phyloP scores from a whole-genome alignment of 2,888 invertebrate species.

The Tanaodytes sp. region DNA sequence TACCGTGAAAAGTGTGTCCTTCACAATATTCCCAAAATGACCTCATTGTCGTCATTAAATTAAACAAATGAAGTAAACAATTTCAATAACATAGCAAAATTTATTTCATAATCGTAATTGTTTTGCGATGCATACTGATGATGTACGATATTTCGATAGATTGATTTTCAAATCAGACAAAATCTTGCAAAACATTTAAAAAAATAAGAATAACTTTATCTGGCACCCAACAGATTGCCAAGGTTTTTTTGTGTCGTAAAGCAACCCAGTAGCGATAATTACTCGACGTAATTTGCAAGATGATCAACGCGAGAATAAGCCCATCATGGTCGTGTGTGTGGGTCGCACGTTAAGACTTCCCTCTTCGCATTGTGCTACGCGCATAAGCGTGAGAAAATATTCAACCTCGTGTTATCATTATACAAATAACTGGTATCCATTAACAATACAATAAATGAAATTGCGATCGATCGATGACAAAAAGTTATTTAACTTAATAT shows the following conservation, averaged over 20 bases:
- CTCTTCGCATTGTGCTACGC: constrained; percentile 39
- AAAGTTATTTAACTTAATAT: constrained; percentile 10
- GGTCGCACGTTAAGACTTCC: constrained; percentile 50
- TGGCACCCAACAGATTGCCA: background rate
- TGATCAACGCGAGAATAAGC: constrained; percentile 39
- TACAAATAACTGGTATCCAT: constrained; percentile 41
- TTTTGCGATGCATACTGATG: too few species aligned
- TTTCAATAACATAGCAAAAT: too few species aligned
- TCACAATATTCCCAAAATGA: too few species aligned
- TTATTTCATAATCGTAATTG: too few species aligned
- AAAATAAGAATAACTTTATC: too few species aligned
- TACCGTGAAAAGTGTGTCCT: too few species aligned
- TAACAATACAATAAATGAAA: constrained; percentile 22
- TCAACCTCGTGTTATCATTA: constrained; percentile 49
- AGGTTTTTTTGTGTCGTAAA: constrained; percentile 30
- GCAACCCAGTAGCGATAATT: constrained; percentile 32
- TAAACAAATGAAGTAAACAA: too few species aligned
- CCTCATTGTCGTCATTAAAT: too few species aligned
- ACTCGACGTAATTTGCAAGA: constrained; percentile 35
- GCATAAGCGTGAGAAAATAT: constrained; percentile 53
- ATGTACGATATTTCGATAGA: too few species aligned
- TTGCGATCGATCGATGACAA: constrained; percentile 17
- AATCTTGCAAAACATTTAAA: too few species aligned
- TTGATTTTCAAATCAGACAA: too few species aligned
- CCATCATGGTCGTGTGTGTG: constrained; percentile 42